These are phyloP conservation scores for Panopea generosa DNA, from an alignment of 2,888 invertebrate genomes.

Conservation along the genomic window DNA sequence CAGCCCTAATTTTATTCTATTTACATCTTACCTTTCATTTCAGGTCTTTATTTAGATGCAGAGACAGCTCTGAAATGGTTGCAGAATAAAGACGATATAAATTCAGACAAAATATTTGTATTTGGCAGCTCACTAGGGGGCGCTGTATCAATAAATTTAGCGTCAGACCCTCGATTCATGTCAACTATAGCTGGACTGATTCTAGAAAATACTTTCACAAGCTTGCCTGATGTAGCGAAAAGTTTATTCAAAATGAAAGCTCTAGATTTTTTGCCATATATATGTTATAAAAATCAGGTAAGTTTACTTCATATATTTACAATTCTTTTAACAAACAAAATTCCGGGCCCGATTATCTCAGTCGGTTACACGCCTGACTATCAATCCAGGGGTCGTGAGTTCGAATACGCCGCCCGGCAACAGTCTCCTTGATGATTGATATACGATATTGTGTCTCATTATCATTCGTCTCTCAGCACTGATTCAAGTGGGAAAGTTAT, in stretches of 20 bases:
- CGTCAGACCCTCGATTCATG: slow-evolving; percentile 91
- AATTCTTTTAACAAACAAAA: no score
- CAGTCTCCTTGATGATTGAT: no score
- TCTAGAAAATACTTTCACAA: slow-evolving; percentile 97
- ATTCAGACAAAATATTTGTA: slow-evolving; percentile 93
- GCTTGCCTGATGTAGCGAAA: slow-evolving; percentile 96
- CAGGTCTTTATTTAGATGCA: slow-evolving; percentile 93
- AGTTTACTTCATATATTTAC: no score
- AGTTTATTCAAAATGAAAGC: slow-evolving; percentile 91
- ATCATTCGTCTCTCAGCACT: no score
- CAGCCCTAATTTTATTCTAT: no score
- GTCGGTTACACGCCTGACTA: no score
- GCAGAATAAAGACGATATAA: slow-evolving; percentile 92
- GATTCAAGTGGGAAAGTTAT: no score
- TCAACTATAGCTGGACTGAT: slow-evolving; percentile 94
- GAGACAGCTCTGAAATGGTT: slow-evolving; percentile 94
- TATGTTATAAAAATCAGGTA: slow-evolving; percentile 97
- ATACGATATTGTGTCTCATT: no score
- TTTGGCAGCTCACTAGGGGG: slow-evolving; percentile 96
- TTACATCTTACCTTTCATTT: no score
- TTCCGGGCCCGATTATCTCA: no score
- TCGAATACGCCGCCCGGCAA: no score
- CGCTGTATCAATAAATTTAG: slow-evolving; percentile 95
- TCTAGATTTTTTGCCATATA: slow-evolving; percentile 91
- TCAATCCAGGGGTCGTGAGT: no score